A percentile compares a stretch with the other conserved stretches of the same genome.
These are phyloP conservation scores for Arctopsyche grandis DNA, from an alignment of 1,140 invertebrate genomes.

Conservation along the genomic window DNA sequence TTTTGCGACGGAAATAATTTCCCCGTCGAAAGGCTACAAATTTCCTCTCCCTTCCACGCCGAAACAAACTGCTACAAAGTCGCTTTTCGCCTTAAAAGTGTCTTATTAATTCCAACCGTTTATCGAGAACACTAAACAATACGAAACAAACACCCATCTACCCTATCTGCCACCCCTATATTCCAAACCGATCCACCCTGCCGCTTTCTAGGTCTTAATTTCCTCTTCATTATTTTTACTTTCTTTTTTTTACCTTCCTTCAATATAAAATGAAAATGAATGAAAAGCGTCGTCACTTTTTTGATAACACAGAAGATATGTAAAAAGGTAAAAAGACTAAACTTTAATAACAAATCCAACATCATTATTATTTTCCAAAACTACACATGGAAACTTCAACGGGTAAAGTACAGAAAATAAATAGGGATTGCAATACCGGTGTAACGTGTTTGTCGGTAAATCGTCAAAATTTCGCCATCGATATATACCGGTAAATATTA, in stretches of 20 bases:
- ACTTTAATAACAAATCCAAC: no score
- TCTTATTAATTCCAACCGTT: background rate
- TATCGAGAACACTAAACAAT: conserved; percentile 33
- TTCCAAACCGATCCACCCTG: background rate
- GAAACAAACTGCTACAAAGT: background rate
- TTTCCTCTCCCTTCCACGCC: background rate
- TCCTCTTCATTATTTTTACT: conserved; percentile 27
- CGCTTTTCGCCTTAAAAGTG: conserved; percentile 2
- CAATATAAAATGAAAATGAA: background rate
- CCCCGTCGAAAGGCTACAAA: conserved; percentile 33
- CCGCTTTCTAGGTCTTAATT: conserved; percentile 23
- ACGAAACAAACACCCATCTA: conserved; percentile 7
- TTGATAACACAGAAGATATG: no score
- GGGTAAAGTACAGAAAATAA: no score
- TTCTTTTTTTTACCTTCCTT: conserved; percentile 20
- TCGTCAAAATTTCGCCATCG: no score
- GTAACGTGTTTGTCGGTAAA: no score
- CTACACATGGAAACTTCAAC: no score
- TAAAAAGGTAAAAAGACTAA: no score
- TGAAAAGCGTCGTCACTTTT: background rate
- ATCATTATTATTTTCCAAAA: no score
- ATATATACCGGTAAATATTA: no score
- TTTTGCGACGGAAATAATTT: conserved; percentile 32
- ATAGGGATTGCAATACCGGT: no score
- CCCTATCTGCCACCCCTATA: background rate